A percentile compares a stretch with the other conserved stretches of the same genome.
Evolutionary conservation across 2,113 vertebrate species (phyloP).

Genomic region (Dasyurus viverrinus): DNA sequence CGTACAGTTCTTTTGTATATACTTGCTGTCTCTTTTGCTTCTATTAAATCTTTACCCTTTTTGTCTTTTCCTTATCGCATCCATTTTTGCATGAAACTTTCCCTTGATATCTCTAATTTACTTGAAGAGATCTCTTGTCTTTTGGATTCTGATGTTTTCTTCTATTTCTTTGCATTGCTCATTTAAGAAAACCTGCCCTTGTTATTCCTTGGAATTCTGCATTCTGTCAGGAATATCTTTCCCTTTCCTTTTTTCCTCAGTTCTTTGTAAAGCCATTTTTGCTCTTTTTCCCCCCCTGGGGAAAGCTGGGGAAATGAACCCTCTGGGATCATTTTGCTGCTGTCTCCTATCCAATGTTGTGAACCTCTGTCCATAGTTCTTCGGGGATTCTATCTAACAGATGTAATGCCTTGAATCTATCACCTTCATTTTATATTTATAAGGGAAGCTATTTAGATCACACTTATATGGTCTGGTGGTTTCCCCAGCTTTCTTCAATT

Average conservation of each 20-base stretch:
- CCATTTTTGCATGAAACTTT: background rate
- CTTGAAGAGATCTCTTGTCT: background rate
- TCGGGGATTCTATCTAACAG: background rate
- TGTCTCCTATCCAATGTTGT: background rate
- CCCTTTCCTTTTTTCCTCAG: background rate
- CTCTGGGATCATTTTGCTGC: background rate
- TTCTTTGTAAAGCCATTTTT: background rate
- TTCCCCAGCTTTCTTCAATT: background rate
- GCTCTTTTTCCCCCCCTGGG: background rate
- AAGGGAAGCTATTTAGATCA: background rate
- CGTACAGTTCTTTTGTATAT: too few relatives aligned
- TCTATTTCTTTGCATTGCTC: background rate
- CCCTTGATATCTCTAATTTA: background rate
- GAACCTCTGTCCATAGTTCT: background rate
- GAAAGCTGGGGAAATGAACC: too few relatives aligned
- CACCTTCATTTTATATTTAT: background rate
- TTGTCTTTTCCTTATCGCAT: background rate
- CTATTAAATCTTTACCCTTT: background rate
- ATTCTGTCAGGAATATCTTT: background rate
- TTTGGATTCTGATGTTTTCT: background rate
- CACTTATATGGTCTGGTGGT: background rate
- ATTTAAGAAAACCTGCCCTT: background rate
- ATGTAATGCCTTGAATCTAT: background rate
- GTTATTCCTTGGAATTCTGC: background rate
- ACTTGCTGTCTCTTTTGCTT: background rate